phyloP scores from a whole-genome alignment of 2,113 vertebrate species.

The Erythrolamprus reginae region DNA sequence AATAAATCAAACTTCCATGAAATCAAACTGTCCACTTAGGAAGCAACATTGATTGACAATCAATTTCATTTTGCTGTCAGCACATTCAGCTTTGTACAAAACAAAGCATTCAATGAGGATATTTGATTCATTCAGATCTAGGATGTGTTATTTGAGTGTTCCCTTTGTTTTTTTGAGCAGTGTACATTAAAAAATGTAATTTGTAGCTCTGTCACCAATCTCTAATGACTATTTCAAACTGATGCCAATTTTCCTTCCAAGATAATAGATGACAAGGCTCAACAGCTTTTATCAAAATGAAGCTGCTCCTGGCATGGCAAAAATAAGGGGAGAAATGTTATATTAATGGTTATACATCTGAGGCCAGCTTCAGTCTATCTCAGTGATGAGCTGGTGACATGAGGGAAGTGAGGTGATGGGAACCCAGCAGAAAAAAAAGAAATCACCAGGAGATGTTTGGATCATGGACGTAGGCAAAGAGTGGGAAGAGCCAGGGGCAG shows the following conservation, averaged over 20 bases:
- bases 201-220: neutral
- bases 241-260: neutral
- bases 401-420: neutral
- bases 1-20: too few relatives aligned
- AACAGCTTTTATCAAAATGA: neutral
- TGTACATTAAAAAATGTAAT: neutral
- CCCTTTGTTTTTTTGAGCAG: too few relatives aligned
- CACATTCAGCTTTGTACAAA: too few relatives aligned
- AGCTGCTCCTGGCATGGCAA: neutral
- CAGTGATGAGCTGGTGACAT: neutral
- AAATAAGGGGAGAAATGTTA: neutral
- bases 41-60: too few relatives aligned
- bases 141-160: too few relatives aligned
- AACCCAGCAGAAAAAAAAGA: neutral
- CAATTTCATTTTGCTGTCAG: too few relatives aligned
- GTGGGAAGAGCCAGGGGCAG: too few relatives aligned
- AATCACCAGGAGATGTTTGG: slow-evolving; percentile 40
- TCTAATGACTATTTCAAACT: neutral
- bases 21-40: too few relatives aligned
- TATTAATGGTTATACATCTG: neutral
- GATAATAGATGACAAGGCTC: neutral
- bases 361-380: neutral
- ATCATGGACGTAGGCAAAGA: neutral
- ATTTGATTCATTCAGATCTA: too few relatives aligned
- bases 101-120: too few relatives aligned